Conservation (phyloP, 2,888 invertebrate genomes). For the Syrista parreyssii region DNA sequence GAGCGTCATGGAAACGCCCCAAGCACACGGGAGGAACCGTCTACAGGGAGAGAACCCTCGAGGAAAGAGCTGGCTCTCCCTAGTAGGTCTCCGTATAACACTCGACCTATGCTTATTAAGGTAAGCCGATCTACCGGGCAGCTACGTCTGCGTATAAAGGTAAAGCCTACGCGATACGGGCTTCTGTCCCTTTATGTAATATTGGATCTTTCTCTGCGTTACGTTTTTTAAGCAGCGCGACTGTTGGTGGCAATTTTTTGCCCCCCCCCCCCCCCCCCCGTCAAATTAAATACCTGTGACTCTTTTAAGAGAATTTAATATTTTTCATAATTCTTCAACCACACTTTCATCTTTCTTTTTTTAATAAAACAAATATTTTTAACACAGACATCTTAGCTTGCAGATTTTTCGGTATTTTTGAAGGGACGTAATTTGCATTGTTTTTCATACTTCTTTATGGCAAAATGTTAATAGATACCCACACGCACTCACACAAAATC, state of each 20-base stretch:
- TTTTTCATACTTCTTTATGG: neutral
- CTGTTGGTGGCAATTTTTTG: neutral
- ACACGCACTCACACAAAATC: too few species aligned
- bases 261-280: too few species aligned
- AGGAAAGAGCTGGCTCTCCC: neutral
- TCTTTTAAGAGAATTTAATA: neutral
- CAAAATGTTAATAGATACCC: neutral
- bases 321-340: neutral
- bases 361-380: neutral
- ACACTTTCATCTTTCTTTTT: neutral
- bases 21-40: neutral
- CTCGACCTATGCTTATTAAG: constrained; percentile 58
- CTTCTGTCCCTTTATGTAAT: neutral
- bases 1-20: constrained; percentile 63
- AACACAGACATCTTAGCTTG: neutral
- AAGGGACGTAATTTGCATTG: neutral
- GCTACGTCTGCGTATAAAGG: constrained; percentile 6
- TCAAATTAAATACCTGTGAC: neutral
- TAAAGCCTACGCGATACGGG: constrained; percentile 6
- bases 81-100: neutral
- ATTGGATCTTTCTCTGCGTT: constrained; percentile 5
- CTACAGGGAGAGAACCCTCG: neutral
- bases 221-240: constrained; percentile 1
- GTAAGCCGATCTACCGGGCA: constrained; percentile 59
- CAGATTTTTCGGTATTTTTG: neutral